Conservation (phyloP, 2,797 vertebrate species). For the Poeciliopsis paucimaculata region DNA sequence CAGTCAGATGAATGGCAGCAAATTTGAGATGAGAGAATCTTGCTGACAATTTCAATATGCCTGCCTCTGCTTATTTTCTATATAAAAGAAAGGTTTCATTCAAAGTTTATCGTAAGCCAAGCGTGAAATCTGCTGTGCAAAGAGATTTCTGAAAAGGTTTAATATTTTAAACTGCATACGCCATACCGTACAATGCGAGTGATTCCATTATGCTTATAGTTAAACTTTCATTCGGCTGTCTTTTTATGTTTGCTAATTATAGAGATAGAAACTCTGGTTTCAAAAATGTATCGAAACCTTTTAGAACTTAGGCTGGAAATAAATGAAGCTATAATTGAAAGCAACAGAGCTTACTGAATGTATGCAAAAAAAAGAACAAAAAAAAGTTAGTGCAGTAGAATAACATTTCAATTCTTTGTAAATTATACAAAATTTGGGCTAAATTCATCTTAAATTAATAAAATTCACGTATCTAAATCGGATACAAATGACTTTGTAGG, state of each 20-base stretch:
- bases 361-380: background rate
- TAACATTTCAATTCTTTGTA: too few relatives aligned
- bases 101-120: background rate
- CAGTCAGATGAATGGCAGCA: background rate
- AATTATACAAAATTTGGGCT: background rate
- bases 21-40: conserved; percentile 4
- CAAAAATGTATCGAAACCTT: background rate
- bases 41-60: background rate
- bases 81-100: background rate
- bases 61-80: background rate
- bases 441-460: background rate
- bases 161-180: background rate
- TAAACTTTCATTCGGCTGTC: background rate
- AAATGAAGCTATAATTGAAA: background rate
- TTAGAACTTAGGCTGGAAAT: background rate
- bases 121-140: background rate
- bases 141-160: background rate
- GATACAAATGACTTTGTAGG: background rate
- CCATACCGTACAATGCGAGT: background rate
- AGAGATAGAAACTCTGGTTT: background rate
- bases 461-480: background rate
- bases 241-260: background rate
- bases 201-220: background rate
- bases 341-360: background rate
- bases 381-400: background rate